phyloP scores from a whole-genome alignment of 2,888 invertebrate genomes.

The Aspidiotus rigidus region DNA sequence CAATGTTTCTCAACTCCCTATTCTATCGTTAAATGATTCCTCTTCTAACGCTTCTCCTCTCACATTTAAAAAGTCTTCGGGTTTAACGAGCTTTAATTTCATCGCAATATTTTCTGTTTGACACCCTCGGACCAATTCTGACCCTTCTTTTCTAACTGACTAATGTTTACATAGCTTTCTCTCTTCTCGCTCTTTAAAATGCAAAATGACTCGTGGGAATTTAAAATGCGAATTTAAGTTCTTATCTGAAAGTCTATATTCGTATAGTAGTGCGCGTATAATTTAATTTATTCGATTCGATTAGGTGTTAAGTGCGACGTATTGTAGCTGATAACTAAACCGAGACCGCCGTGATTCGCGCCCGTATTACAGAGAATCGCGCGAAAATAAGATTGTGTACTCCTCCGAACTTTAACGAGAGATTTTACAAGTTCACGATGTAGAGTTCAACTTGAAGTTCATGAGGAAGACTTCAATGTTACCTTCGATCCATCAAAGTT shows the following conservation, averaged over 20 bases:
- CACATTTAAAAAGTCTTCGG: not conserved
- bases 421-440: too few species aligned
- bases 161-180: conserved; percentile 27
- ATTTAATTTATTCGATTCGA: not conserved
- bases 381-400: too few species aligned
- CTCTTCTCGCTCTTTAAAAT: not conserved
- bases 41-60: not conserved
- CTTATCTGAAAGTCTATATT: conserved; percentile 8
- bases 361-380: too few species aligned
- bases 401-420: too few species aligned
- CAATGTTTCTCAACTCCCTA: conserved; percentile 21
- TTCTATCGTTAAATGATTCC: conserved; percentile 23
- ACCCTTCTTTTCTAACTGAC: conserved; percentile 12
- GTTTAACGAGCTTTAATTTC: conserved; percentile 22
- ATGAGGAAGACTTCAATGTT: too few species aligned
- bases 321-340: not conserved
- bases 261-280: not conserved
- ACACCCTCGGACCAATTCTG: not conserved
- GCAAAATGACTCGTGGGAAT: conserved; percentile 27
- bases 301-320: not conserved
- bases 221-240: conserved; percentile 26
- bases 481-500: too few species aligned
- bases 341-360: too few species aligned
- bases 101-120: conserved; percentile 16
- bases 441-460: too few species aligned